Evolutionary conservation across 92 coral and sea anemone genomes (phyloP).

Genomic region (Palythoa caribaeorum): DNA sequence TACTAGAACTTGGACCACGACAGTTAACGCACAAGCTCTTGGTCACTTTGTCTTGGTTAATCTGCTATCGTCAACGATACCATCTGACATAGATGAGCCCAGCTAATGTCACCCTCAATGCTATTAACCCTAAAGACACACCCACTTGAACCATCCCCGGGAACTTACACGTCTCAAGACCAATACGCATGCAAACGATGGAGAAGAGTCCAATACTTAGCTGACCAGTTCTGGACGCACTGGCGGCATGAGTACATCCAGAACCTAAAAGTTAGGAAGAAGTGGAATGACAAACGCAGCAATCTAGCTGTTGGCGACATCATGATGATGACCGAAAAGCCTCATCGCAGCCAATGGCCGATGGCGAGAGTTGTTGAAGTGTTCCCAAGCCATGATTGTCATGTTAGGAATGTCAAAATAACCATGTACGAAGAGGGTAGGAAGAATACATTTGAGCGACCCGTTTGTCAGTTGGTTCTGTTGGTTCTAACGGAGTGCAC

Average conservation of each 20-base stretch:
- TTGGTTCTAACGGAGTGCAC: not conserved
- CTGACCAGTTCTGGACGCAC: not conserved
- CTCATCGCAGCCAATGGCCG: not conserved
- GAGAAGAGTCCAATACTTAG: not conserved
- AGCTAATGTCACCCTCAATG: not conserved
- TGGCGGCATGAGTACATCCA: not conserved
- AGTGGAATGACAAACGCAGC: not conserved
- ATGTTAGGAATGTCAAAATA: not conserved
- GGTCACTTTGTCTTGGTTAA: too few species aligned
- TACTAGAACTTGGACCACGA: too few species aligned
- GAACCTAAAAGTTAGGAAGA: not conserved
- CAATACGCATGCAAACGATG: not conserved
- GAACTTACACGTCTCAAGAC: not conserved
- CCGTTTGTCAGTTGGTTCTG: not conserved
- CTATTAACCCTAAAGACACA: not conserved
- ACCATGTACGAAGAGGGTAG: not conserved
- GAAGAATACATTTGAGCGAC: not conserved
- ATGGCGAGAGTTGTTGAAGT: not conserved
- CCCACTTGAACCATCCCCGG: not conserved
- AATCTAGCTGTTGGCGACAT: too few species aligned
- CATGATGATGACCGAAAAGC: not conserved
- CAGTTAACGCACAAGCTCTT: too few species aligned
- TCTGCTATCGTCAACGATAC: not conserved
- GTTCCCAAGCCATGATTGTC: not conserved
- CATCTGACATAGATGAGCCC: not conserved